Base-by-base conservation (phyloP, 1,140 invertebrate species). In the Ceratina japonica region DNA sequence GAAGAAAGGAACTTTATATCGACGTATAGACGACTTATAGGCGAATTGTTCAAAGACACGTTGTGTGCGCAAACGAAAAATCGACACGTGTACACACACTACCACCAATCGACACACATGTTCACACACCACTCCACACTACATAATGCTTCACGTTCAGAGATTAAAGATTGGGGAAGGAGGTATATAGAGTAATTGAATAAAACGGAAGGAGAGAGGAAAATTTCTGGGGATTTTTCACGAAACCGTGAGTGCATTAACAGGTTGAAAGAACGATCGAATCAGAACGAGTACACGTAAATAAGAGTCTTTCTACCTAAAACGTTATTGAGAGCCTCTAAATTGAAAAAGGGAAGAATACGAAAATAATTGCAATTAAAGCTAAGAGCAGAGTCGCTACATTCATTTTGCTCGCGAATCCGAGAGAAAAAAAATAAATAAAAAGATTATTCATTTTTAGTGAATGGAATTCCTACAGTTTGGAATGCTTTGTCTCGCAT, bases 401-500 rank as follows among this genome's bases (percentile, higher is more conserved):
- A 44, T 85, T 85, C 56, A 83, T 77, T 85, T 83, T 20, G 59
- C 63, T 77, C 63, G 69, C 66, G 73, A 68, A 27, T 51, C 54
- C 59, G 65, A 79, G n/a, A 15, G 22, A 49, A 64, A 74, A 20
- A n/a, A 16, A 20, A 5, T n/a, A 51, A 24, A 44, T n/a, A 27
- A 44, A 58, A 61, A 72, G 56, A 75, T 74, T 80, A 74, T 72
- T 84, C 61, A 64, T 22, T 49, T 74, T 75, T 78, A 82, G 66
- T 70, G 68, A 75, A 85, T 85, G 75, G 79, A 85, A 85, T 85
- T 85, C 83, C 84, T 85, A 85, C 84, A 85, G 84, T 85, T 83
- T 79, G 82, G 83, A 66, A 85, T 85, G 79, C 75, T 85, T 85
- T 85, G 73, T 81, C 82, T 84, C 83, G 82, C 74, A 82, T 78